Conservation (phyloP, 2,113 vertebrate species). For the Dasyurus viverrinus region DNA sequence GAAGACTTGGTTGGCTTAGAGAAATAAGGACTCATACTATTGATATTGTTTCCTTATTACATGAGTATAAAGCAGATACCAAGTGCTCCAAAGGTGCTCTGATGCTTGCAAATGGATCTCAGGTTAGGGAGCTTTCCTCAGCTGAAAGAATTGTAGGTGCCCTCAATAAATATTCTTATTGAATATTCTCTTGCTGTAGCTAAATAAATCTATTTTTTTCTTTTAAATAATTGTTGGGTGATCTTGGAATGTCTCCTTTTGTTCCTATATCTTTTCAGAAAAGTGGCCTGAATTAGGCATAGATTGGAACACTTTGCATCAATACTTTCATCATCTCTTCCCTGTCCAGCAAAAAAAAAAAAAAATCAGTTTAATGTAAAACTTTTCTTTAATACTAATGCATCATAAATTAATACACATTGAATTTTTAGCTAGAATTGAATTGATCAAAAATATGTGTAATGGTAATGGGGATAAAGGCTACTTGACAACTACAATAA, state of each 20-base stretch:
- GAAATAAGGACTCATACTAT: background rate
- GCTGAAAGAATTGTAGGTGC: background rate
- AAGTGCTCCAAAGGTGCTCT: background rate
- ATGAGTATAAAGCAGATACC: background rate
- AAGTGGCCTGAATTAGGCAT: background rate
- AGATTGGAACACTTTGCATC: background rate
- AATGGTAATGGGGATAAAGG: background rate
- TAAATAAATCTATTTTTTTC: background rate
- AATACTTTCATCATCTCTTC: background rate
- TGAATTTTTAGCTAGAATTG: background rate
- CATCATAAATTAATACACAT: background rate
- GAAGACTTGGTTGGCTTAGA: background rate
- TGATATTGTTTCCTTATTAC: background rate
- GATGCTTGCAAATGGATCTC: background rate
- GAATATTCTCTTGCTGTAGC: background rate
- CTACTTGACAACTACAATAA: slow-evolving; percentile 29
- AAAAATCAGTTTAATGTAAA: background rate
- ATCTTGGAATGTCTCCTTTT: background rate
- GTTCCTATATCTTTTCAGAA: background rate
- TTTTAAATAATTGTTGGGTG: background rate
- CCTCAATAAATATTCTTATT: background rate
- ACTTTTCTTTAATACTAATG: background rate
- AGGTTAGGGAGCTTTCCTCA: background rate
- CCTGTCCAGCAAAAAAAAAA: background rate
- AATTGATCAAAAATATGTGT: background rate